Evolutionary conservation across 2,113 vertebrate species (phyloP).

Genomic region (Corythornis vintsioides): DNA sequence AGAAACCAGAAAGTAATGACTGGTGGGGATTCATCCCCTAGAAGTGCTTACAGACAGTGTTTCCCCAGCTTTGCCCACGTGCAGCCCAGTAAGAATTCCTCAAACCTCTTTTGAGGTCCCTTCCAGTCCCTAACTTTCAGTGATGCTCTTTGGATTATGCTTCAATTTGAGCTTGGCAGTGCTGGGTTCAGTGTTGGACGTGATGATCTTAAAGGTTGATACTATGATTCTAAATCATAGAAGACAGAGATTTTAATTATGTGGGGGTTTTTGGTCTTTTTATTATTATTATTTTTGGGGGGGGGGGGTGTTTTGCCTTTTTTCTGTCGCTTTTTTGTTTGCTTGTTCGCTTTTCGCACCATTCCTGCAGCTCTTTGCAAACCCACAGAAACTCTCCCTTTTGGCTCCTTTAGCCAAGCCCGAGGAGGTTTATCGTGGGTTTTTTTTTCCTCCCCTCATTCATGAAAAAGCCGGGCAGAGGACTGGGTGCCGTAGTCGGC

Average conservation of each 20-base stretch:
- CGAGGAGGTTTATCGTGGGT: neutral
- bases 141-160: neutral
- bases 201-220: neutral
- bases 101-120: too few relatives aligned
- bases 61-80: neutral
- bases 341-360: neutral
- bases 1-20: neutral
- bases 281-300: too few relatives aligned
- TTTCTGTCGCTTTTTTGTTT: too few relatives aligned
- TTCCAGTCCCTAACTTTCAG: too few relatives aligned
- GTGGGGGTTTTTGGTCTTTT: too few relatives aligned
- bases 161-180: neutral
- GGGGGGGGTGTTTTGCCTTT: neutral
- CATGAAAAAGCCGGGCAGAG: neutral
- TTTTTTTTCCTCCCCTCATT: neutral
- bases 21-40: neutral
- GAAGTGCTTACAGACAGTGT: neutral
- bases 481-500: neutral
- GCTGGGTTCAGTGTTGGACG: neutral
- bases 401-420: accelerated
- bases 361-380: neutral
- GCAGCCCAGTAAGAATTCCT: neutral
- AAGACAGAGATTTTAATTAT: neutral
- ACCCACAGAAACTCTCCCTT: neutral
- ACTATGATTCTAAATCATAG: neutral